These are phyloP conservation scores for Hydrotaea cyrtoneurina DNA, from an alignment of 2,888 invertebrate genomes.

Conservation along the genomic window DNA sequence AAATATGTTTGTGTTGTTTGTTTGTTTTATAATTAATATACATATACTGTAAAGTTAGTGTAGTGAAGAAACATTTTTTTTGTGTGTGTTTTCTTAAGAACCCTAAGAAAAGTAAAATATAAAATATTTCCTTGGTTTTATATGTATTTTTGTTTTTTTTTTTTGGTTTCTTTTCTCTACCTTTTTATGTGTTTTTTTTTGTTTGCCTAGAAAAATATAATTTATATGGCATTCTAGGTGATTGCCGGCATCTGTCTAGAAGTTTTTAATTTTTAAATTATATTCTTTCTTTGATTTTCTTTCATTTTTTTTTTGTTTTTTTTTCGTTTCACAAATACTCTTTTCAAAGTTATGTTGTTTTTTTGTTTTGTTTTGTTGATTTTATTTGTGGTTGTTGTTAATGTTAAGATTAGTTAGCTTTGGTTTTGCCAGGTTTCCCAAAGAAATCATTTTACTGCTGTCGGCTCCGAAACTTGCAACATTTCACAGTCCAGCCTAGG, in stretches of 20 bases:
- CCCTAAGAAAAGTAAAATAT: constrained; percentile 25
- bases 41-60: background rate
- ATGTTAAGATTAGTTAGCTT: constrained; percentile 43
- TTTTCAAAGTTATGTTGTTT: constrained; percentile 58
- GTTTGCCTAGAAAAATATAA: constrained; percentile 19
- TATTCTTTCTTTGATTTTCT: no score
- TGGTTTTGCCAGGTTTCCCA: constrained; percentile 11
- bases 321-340: constrained; percentile 25
- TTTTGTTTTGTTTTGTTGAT: constrained; percentile 53
- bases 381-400: no score
- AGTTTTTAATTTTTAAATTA: constrained; percentile 29
- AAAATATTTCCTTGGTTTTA: constrained; percentile 37
- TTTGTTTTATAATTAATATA: no score
- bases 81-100: constrained; percentile 38
- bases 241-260: constrained; percentile 64
- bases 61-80: background rate
- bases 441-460: background rate
- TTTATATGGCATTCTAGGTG: constrained; percentile 52
- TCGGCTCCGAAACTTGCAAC: no score
- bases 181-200: no score
- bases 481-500: background rate
- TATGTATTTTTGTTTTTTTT: constrained; percentile 35
- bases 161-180: no score
- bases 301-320: no score
- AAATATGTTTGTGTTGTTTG: no score